These are phyloP conservation scores for Meteorus cinctellus DNA, from an alignment of 2,888 invertebrate species.

Conservation along the genomic window DNA sequence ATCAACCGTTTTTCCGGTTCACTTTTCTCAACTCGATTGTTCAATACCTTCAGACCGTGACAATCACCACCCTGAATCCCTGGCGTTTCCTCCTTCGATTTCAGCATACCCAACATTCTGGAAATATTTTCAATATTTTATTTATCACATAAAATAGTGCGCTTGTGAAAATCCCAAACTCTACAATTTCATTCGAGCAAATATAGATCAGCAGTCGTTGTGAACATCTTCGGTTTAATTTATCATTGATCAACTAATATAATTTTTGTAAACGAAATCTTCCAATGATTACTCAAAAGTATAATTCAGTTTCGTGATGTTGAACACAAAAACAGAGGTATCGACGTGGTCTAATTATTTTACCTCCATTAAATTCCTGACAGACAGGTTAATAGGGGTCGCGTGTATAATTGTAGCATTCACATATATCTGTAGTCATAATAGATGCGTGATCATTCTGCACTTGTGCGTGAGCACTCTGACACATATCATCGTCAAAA, in stretches of 20 bases:
- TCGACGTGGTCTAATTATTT: background rate
- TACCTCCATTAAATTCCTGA: background rate
- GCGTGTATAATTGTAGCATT: slow-evolving; percentile 36
- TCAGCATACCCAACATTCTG: slow-evolving; percentile 67
- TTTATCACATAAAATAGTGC: slow-evolving; percentile 8
- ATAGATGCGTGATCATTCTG: background rate
- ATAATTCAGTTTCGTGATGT: too few relatives aligned
- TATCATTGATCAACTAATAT: too few relatives aligned
- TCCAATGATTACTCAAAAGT: background rate
- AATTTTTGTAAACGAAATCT: background rate
- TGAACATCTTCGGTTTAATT: too few relatives aligned
- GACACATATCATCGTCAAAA: background rate
- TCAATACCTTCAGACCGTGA: slow-evolving; percentile 32
- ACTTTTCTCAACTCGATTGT: slow-evolving; percentile 3
- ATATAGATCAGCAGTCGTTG: too few relatives aligned
- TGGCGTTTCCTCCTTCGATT: slow-evolving; percentile 55
- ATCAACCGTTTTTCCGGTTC: slow-evolving; percentile 27
- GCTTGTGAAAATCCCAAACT: background rate
- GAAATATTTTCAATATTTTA: slow-evolving; percentile 44
- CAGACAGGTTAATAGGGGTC: slow-evolving; percentile 46
- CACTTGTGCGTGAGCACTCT: background rate
- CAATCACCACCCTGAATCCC: slow-evolving; percentile 56
- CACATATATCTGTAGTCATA: background rate
- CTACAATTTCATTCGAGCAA: background rate
- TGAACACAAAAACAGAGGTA: background rate